Evolutionary conservation across 2,888 invertebrate species (phyloP).

Genomic region (Spilarctia lutea): DNA sequence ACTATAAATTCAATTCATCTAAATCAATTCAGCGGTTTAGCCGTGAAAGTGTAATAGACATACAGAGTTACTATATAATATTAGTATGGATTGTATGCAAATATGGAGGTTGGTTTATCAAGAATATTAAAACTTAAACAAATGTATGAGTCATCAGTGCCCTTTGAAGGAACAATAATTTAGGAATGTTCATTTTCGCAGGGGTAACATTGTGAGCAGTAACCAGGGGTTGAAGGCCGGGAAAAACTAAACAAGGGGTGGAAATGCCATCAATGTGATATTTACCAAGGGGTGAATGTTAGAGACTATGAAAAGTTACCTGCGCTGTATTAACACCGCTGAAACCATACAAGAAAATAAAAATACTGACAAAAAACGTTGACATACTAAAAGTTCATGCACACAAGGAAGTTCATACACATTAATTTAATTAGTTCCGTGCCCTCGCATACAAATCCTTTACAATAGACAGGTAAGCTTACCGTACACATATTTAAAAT

Average conservation of each 20-base stretch:
- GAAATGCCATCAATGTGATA: conserved; percentile 53
- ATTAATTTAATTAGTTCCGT: conserved; percentile 66
- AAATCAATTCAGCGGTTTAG: too few species aligned
- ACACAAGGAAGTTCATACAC: conserved; percentile 53
- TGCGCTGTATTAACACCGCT: conserved; percentile 27
- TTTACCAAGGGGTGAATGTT: conserved; percentile 54
- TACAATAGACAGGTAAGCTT: conserved; percentile 52
- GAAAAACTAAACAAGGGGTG: conserved; percentile 52
- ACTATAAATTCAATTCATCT: too few species aligned
- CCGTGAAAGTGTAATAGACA: too few species aligned
- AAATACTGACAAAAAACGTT: conserved; percentile 37
- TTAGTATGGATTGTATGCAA: too few species aligned
- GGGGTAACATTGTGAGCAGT: conserved; percentile 28
- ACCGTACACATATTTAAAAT: conserved; percentile 57
- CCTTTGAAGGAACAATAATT: conserved; percentile 12
- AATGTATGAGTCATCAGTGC: conserved; percentile 6
- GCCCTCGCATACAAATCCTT: conserved; percentile 60
- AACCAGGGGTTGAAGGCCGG: conserved; percentile 44
- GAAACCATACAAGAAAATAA: conserved; percentile 52
- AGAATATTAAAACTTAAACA: not conserved
- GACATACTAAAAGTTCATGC: conserved; percentile 45
- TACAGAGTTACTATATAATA: too few species aligned
- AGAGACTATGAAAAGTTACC: conserved; percentile 43
- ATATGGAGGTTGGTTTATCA: not conserved
- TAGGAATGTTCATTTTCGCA: conserved; percentile 25